Evolutionary conservation across 2,797 vertebrate species (phyloP).

Genomic region (Epinephelus awoara): DNA sequence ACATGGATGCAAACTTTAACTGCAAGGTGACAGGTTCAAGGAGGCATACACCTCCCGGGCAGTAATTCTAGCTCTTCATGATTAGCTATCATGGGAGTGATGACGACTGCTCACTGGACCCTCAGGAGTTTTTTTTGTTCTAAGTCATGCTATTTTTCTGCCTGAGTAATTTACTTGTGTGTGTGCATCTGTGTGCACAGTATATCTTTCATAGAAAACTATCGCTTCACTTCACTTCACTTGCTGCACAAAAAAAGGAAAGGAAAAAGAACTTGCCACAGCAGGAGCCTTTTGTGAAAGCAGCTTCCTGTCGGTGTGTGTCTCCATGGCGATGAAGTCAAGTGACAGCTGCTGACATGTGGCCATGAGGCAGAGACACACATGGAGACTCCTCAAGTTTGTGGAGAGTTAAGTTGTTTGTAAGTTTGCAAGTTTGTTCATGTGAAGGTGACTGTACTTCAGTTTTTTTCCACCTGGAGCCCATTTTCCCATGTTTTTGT

Average conservation of each 20-base stretch:
- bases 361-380: conserved; percentile 25
- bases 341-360: conserved; percentile 55
- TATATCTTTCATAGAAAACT: neutral
- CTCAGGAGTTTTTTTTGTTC: neutral
- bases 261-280: conserved; percentile 11
- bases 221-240: neutral
- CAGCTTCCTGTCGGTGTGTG: conserved; percentile 10
- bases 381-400: conserved; percentile 32
- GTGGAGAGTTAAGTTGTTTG: conserved; percentile 33
- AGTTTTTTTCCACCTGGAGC: no score
- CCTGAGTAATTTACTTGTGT: neutral
- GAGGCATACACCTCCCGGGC: no score
- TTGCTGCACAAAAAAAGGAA: neutral
- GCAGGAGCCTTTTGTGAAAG: conserved; percentile 26
- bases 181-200: neutral
- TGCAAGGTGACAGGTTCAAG: no score
- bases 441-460: neutral
- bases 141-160: conserved; percentile 4
- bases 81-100: conserved; percentile 25
- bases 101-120: conserved; percentile 30
- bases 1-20: no score
- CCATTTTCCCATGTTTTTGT: no score
- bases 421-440: conserved; percentile 5
- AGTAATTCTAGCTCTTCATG: conserved; percentile 2
- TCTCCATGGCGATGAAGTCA: conserved; percentile 15